These are phyloP conservation scores for Dichetophora obliterata DNA, from an alignment of 2,888 invertebrate genomes.

Conservation along the genomic window DNA sequence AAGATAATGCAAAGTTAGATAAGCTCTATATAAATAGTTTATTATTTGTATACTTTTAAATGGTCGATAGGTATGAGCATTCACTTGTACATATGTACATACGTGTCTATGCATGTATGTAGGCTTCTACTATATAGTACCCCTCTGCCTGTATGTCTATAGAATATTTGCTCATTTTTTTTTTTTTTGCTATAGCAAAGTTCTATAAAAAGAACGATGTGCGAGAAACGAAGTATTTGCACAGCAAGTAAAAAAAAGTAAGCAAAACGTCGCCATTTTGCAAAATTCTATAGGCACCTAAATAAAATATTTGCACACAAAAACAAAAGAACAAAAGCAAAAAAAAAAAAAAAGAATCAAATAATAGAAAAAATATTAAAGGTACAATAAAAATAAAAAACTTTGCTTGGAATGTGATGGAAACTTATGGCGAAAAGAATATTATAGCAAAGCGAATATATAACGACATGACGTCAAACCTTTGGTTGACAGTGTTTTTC, in stretches of 20 bases:
- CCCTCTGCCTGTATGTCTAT: neutral
- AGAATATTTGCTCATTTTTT: neutral
- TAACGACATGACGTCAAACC: too few species aligned
- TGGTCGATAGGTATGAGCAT: too few species aligned
- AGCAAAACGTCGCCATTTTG: slow-evolving; percentile 12
- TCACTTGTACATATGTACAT: neutral
- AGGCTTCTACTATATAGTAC: neutral
- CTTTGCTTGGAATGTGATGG: too few species aligned
- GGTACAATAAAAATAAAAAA: too few species aligned
- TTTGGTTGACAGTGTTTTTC: neutral
- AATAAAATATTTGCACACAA: too few species aligned
- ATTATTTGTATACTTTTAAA: neutral
- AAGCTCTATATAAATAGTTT: slow-evolving; percentile 6
- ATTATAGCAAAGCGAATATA: too few species aligned
- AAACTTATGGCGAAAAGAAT: too few species aligned
- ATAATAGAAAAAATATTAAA: too few species aligned
- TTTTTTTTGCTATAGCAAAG: neutral
- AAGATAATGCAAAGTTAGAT: slow-evolving; percentile 18
- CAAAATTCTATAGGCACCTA: neutral
- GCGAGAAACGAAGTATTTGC: neutral
- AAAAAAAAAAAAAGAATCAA: too few species aligned
- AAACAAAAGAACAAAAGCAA: too few species aligned
- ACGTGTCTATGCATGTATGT: neutral
- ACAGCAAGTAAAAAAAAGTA: neutral
- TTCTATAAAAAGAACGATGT: slow-evolving; percentile 1